Evolutionary conservation across 1,140 invertebrate genomes (phyloP).

Genomic region (Cydia fagiglandana): DNA sequence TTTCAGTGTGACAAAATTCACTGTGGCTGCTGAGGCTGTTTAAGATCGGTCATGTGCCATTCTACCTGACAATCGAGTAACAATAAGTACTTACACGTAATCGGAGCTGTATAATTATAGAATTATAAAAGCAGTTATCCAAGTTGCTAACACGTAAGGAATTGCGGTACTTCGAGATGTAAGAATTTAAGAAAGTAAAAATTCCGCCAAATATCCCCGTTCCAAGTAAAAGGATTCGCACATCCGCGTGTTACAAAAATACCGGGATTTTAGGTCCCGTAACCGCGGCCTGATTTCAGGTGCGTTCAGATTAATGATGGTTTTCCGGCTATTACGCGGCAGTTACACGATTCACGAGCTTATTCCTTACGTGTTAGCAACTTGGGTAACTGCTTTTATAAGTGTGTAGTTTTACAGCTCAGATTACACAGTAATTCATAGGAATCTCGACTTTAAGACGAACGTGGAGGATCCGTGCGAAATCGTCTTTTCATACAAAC

Average conservation of each 20-base stretch:
- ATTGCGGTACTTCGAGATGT: too few relatives aligned
- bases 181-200: background rate
- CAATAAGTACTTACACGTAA: too few relatives aligned
- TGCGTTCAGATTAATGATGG: conserved; percentile 17
- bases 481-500: too few relatives aligned
- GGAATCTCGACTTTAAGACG: background rate
- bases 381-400: background rate
- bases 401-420: background rate
- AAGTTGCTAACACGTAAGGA: too few relatives aligned
- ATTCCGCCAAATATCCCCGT: background rate
- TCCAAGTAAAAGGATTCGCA: background rate
- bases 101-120: too few relatives aligned
- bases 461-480: too few relatives aligned
- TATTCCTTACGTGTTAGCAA: background rate
- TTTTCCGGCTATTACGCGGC: background rate
- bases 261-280: background rate
- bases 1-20: too few relatives aligned
- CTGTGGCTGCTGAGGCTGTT: too few relatives aligned
- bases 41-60: too few relatives aligned
- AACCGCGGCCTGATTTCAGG: conserved; percentile 16
- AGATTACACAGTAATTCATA: background rate
- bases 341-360: background rate
- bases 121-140: too few relatives aligned
- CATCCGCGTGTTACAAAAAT: background rate
- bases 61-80: too few relatives aligned